These are phyloP conservation scores for Macrosteles quadrilineatus DNA, from an alignment of 1,140 invertebrate genomes.

Conservation along the genomic window DNA sequence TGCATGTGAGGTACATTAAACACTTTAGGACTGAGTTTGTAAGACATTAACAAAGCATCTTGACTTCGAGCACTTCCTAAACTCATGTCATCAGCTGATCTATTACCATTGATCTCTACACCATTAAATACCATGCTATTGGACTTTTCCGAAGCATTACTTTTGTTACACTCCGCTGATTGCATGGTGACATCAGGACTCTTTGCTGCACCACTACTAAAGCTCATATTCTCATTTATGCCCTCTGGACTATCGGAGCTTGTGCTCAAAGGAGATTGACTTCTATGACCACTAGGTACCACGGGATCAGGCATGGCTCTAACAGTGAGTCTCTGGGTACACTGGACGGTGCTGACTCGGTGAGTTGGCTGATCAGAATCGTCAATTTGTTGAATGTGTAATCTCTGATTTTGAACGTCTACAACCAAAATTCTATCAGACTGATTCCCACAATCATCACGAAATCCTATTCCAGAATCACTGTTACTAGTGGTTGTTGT, in stretches of 20 bases:
- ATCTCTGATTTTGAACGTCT: constrained; percentile 64
- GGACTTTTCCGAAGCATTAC: not conserved
- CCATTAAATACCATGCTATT: not conserved
- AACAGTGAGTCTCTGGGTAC: constrained; percentile 52
- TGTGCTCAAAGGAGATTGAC: constrained; percentile 43
- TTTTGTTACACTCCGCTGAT: constrained; percentile 18
- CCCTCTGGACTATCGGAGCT: constrained; percentile 41
- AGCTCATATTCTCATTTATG: constrained; percentile 43
- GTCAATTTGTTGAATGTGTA: constrained; percentile 48
- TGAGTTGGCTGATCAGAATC: constrained; percentile 26
- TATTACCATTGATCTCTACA: constrained; percentile 19
- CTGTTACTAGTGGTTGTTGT: constrained; percentile 87
- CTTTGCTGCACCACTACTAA: constrained; percentile 41
- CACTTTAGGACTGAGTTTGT: constrained; percentile 61
- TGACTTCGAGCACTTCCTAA: constrained; percentile 42
- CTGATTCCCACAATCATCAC: constrained; percentile 80
- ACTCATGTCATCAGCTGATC: constrained; percentile 44
- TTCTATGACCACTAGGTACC: constrained; percentile 36
- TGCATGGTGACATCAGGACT: constrained; percentile 41
- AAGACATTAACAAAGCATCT: constrained; percentile 42
- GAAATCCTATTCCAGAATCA: constrained; percentile 92
- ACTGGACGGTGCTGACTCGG: constrained; percentile 2
- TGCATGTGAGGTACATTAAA: constrained; percentile 46
- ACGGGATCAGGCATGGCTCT: constrained; percentile 52
- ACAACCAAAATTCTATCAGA: constrained; percentile 80